Conservation (phyloP, 2,113 vertebrate genomes). For the Megaceryle torquata region DNA sequence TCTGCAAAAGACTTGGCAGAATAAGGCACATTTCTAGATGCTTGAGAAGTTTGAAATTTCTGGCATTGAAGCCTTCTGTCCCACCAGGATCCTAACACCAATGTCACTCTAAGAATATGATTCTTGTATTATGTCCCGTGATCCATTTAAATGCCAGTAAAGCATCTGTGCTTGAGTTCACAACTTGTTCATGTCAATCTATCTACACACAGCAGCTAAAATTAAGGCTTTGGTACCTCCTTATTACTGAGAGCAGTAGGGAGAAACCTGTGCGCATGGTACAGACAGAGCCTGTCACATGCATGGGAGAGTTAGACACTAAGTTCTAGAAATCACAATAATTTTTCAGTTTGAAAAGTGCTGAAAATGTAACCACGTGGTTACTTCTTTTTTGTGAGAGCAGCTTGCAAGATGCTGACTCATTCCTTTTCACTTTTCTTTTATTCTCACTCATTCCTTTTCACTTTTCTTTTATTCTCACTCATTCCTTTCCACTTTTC, state of each 20-base stretch:
- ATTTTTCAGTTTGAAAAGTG: not conserved
- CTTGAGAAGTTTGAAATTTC: slow-evolving; percentile 9
- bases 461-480: too few relatives aligned
- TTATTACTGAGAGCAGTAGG: not conserved
- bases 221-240: not conserved
- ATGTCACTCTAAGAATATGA: not conserved
- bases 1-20: not conserved
- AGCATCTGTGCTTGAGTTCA: not conserved
- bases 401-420: not conserved
- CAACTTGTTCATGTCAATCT: not conserved
- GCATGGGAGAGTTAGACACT: not conserved
- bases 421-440: not conserved
- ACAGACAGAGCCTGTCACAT: not conserved
- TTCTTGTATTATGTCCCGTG: not conserved
- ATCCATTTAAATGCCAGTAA: not conserved
- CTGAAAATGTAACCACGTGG: not conserved
- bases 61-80: not conserved
- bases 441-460: not conserved
- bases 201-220: not conserved
- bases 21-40: not conserved
- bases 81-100: not conserved
- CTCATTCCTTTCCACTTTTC: too few relatives aligned
- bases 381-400: not conserved
- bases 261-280: not conserved
- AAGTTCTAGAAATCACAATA: not conserved